Percentiles rank a stretch among this genome's conserved stretches.
These are phyloP conservation scores for Hippoglossus stenolepis DNA, from an alignment of 2,113 vertebrate genomes.

Conservation along the genomic window DNA sequence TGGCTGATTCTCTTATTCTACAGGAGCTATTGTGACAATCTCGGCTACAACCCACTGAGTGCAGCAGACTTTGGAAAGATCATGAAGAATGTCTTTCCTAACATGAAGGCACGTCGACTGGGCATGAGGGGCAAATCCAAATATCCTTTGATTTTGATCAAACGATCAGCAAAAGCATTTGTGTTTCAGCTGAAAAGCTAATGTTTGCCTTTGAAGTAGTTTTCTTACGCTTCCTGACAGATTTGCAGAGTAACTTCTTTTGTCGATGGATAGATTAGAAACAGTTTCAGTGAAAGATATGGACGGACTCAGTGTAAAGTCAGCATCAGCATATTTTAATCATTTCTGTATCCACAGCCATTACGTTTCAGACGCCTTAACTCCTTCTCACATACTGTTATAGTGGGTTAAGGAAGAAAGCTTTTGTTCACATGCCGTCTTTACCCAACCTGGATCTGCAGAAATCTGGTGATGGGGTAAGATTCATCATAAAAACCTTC, in stretches of 20 bases:
- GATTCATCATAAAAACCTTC: conserved; percentile 18
- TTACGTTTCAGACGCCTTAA: conserved; percentile 85
- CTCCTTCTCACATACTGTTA: conserved; percentile 94
- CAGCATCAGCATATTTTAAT: background rate
- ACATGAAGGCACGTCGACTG: conserved; percentile 99
- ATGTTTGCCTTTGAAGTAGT: background rate
- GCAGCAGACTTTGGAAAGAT: conserved; percentile 99
- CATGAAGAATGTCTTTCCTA: conserved; percentile 99
- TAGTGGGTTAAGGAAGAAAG: conserved; percentile 98
- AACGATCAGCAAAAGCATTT: background rate
- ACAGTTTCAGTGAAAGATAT: background rate
- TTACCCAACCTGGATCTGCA: conserved; percentile 97
- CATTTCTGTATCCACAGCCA: conserved; percentile 1
- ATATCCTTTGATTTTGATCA: conserved; percentile 93
- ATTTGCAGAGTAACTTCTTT: conserved; percentile 1
- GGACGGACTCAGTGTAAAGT: no score
- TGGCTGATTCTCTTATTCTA: conserved; percentile 51
- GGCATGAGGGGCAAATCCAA: conserved; percentile 98
- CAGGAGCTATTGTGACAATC: conserved; percentile 99
- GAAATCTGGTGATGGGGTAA: conserved; percentile 96
- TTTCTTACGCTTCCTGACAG: background rate
- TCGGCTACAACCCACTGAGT: conserved; percentile 98
- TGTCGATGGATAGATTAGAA: background rate
- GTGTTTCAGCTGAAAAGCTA: background rate
- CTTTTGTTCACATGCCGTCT: conserved; percentile 98